Conservation (phyloP, 2,888 invertebrate species). For the Gortyna flavago region DNA sequence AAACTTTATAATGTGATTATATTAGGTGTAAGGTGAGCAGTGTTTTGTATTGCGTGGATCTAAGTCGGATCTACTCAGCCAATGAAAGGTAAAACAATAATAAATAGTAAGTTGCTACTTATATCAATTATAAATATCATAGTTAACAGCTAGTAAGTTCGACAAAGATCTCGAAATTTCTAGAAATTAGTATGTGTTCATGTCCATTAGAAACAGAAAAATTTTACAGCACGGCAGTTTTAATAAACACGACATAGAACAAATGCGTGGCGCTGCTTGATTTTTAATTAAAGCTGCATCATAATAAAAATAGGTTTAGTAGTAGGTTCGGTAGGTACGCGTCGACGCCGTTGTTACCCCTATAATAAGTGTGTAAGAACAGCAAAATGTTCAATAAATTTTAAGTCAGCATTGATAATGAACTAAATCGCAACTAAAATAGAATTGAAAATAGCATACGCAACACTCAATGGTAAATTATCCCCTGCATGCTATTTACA, state of each 20-base stretch:
- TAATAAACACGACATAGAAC: constrained; percentile 6
- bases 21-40: constrained; percentile 57
- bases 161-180: constrained; percentile 43
- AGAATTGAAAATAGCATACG: neutral
- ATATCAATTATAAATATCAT: constrained; percentile 63
- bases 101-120: constrained; percentile 54
- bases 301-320: constrained; percentile 4
- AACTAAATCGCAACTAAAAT: neutral
- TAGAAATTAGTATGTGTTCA: constrained; percentile 40
- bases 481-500: neutral
- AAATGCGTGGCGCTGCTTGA: neutral
- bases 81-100: constrained; percentile 57
- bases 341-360: neutral
- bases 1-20: constrained; percentile 63
- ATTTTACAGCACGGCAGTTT: constrained; percentile 37
- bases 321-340: neutral
- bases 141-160: constrained; percentile 52
- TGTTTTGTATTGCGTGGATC: constrained; percentile 53
- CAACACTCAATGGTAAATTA: neutral
- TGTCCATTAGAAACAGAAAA: constrained; percentile 28
- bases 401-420: neutral
- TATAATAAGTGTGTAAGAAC: constrained; percentile 1
- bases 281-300: neutral
- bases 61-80: constrained; percentile 58
- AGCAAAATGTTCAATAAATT: neutral